These are phyloP conservation scores for Microchrysa polita DNA, from an alignment of 2,888 invertebrate genomes.

Conservation along the genomic window DNA sequence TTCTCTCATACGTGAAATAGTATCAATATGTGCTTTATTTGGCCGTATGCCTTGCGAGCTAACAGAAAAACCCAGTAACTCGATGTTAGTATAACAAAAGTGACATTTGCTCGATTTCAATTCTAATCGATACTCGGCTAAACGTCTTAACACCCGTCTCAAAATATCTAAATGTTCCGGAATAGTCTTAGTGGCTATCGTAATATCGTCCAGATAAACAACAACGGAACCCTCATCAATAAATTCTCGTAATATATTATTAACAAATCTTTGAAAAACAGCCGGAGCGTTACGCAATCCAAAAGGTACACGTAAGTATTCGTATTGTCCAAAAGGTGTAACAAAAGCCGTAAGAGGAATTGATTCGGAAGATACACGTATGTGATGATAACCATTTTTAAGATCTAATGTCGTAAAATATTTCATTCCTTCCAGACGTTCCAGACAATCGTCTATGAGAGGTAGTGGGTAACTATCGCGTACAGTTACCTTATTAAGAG, in stretches of 20 bases:
- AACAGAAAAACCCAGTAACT: slow-evolving; percentile 38
- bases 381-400: slow-evolving; percentile 50
- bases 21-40: slow-evolving; percentile 8
- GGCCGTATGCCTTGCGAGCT: slow-evolving; percentile 21
- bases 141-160: slow-evolving; percentile 49
- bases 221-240: slow-evolving; percentile 48
- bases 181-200: slow-evolving; percentile 51
- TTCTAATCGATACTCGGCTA: slow-evolving; percentile 49
- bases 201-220: slow-evolving; percentile 54
- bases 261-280: slow-evolving; percentile 51
- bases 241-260: slow-evolving; percentile 49
- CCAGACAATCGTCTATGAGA: slow-evolving; percentile 36
- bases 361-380: slow-evolving; percentile 45
- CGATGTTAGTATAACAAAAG: slow-evolving; percentile 46
- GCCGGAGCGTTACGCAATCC: slow-evolving; percentile 50
- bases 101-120: slow-evolving; percentile 51
- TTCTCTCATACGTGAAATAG: neutral
- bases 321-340: slow-evolving; percentile 50
- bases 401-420: slow-evolving; percentile 44
- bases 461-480: slow-evolving; percentile 38
- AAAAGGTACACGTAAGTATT: slow-evolving; percentile 51
- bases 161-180: slow-evolving; percentile 50
- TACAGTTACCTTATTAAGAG: slow-evolving; percentile 25
- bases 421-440: too few species aligned
- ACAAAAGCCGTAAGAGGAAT: slow-evolving; percentile 51